Base-by-base conservation (phyloP, 1,140 invertebrate genomes). In the Bacillus rossius region DNA sequence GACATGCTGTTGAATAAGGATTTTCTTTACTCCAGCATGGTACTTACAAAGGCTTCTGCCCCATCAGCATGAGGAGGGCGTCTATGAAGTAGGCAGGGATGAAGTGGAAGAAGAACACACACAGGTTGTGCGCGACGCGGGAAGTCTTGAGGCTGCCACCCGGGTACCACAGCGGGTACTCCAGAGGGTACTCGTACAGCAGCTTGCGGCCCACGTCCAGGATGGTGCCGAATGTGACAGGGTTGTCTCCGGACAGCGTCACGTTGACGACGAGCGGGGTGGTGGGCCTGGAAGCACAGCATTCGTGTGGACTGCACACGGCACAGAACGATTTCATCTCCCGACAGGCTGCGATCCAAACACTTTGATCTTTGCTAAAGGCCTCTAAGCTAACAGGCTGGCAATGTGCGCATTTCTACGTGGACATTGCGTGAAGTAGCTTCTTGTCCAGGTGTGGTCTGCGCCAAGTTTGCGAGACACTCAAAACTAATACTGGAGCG, bases 61-160 rank as follows among this genome's bases (percentile, higher is more conserved):
- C 81, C 59, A 89, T 84, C 53, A 93, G 71, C 22, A 89, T 71
- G 76, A 92, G 81, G n/a, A 92, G 69, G 22, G 87, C 84, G 68
- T 96, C 92, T 58, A 94, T 89, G 5, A 93, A 75, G 65, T 93
- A 91, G 3, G 92, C 92, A 1, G 92, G 92, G 34, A 94, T 64
- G 69, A 90, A 83, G 63, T 96, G 92, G 64, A 90, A 88, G 62
- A 94, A 87, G 55, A 92, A 77, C 1, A 89, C 83, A 64, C 85
- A 87, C 13, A 94, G 74, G 55, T 82, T 77, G 65, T 94, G 91
- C 50, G 87, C 72, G 22, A 87, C 74, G 71, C 83, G 84, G 61
- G 79, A 87, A 56, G 80, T 84, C 13, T 86, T 83, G 23, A 93
- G 89, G 58, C 85, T 83, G 10, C 89, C 89, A 61, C 85, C 83